Conservation (phyloP, 2,888 invertebrate genomes). For the Lamellibrachia satsuma region DNA sequence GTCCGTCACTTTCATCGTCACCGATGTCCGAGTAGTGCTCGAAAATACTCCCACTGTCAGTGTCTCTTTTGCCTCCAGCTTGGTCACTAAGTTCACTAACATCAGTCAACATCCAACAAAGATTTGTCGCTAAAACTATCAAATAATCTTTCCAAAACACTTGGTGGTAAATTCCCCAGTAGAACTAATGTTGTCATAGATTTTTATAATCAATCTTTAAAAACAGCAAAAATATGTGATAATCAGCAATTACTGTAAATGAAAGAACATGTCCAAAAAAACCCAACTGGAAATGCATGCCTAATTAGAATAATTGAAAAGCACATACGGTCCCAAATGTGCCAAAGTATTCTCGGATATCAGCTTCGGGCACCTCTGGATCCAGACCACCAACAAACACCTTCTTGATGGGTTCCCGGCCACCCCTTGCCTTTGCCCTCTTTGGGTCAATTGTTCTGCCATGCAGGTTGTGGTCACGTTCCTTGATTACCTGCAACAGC, state of each 20-base stretch:
- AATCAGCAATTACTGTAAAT: neutral
- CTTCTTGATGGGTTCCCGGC: constrained; percentile 73
- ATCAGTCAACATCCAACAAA: too few species aligned
- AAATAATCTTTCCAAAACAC: too few species aligned
- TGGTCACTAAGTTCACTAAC: too few species aligned
- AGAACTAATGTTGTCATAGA: too few species aligned
- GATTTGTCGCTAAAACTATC: too few species aligned
- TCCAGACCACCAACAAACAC: constrained; percentile 96
- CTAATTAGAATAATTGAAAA: neutral
- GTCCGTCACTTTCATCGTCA: too few species aligned
- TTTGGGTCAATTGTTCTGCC: constrained; percentile 96
- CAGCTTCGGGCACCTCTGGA: constrained; percentile 90
- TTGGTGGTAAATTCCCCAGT: too few species aligned
- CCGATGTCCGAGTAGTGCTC: too few species aligned
- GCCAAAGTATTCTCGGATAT: constrained; percentile 90
- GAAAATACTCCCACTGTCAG: too few species aligned
- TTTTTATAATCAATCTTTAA: too few species aligned
- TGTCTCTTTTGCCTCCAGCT: too few species aligned
- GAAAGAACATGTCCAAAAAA: neutral
- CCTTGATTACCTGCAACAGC: constrained; percentile 24
- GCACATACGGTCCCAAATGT: constrained; percentile 88
- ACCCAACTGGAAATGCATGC: neutral
- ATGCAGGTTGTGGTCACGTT: constrained; percentile 81
- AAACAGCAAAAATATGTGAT: neutral
- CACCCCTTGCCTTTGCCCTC: constrained; percentile 92